Evolutionary conservation across 2,113 vertebrate species (phyloP).

Genomic region (Hylia prasina): DNA sequence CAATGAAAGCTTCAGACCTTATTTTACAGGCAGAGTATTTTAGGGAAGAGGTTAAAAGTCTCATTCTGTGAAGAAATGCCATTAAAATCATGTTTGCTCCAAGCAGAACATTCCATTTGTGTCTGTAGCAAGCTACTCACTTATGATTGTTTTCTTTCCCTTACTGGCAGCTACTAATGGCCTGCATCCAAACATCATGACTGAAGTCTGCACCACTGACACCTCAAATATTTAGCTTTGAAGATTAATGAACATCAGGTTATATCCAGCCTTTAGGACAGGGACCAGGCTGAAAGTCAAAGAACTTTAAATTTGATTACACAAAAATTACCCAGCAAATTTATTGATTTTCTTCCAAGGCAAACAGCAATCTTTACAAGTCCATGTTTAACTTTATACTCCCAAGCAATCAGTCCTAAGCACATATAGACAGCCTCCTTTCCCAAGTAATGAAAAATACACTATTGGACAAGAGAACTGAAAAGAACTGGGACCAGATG

Average conservation of each 20-base stretch:
- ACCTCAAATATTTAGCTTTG: slow-evolving; percentile 44
- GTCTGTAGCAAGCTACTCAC: neutral
- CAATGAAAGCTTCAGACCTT: neutral
- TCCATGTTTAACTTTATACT: slow-evolving; percentile 19
- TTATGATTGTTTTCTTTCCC: neutral
- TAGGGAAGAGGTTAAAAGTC: neutral
- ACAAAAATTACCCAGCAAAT: slow-evolving; percentile 18
- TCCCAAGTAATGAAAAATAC: neutral
- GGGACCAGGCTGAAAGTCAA: slow-evolving; percentile 32
- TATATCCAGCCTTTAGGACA: slow-evolving; percentile 51
- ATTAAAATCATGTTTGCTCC: neutral
- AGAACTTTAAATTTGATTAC: slow-evolving; percentile 57
- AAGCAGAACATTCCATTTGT: neutral
- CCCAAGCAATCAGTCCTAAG: slow-evolving; percentile 6
- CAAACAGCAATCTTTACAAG: slow-evolving; percentile 37
- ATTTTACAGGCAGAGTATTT: neutral
- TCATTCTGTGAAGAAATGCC: neutral
- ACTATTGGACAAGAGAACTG: neutral
- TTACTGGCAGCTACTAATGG: neutral
- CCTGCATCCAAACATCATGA: neutral
- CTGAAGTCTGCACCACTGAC: neutral
- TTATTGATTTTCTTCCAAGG: slow-evolving; percentile 39
- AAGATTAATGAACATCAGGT: slow-evolving; percentile 32
- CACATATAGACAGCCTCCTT: neutral
- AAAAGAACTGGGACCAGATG: neutral